phyloP scores from a whole-genome alignment of 2,113 vertebrate species.

The Protobothrops mucrosquamatus region DNA sequence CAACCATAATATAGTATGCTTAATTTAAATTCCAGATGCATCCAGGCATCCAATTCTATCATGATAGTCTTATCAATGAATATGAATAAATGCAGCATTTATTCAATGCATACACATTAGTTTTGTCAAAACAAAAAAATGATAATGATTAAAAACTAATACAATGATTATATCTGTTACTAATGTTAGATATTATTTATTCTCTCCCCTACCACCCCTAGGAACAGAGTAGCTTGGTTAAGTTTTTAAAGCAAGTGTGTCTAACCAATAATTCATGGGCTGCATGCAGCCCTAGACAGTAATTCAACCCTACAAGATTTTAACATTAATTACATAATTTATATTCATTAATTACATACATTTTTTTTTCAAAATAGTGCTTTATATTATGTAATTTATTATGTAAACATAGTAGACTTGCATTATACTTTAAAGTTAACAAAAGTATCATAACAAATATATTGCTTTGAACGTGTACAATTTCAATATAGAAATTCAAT shows the following conservation, averaged over 20 bases:
- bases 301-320: neutral
- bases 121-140: neutral
- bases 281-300: neutral
- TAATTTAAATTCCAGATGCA: slow-evolving; percentile 53
- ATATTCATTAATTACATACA: neutral
- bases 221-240: neutral
- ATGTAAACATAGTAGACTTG: slow-evolving; percentile 20
- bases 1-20: slow-evolving; percentile 25
- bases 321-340: neutral
- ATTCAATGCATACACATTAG: slow-evolving; percentile 59
- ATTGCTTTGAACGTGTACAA: slow-evolving; percentile 25
- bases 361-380: neutral
- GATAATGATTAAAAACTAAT: neutral
- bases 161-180: neutral
- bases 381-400: slow-evolving; percentile 20
- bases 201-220: neutral
- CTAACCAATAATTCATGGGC: neutral
- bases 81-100: slow-evolving; percentile 5
- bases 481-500: slow-evolving; percentile 19
- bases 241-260: neutral
- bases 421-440: neutral
- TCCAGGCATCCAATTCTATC: slow-evolving; percentile 60
- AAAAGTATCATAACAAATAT: neutral
- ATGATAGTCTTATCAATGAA: neutral
- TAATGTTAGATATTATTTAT: neutral